Conservation (phyloP, 2,797 vertebrate genomes). For the Centroberyx gerrardi region DNA sequence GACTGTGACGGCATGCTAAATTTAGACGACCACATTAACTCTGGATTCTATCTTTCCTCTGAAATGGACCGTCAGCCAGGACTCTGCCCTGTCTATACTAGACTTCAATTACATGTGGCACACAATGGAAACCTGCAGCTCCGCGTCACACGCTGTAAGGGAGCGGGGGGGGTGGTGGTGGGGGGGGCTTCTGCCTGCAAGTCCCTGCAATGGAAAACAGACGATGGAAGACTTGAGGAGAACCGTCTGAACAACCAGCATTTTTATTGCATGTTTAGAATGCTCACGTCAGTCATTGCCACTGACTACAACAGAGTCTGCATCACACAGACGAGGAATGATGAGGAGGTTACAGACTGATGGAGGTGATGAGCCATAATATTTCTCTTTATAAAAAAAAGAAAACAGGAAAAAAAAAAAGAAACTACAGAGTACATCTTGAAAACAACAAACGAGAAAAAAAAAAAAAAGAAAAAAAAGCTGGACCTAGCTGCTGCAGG, state of each 20-base stretch:
- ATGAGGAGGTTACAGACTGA: slow-evolving; percentile 90
- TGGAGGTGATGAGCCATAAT: slow-evolving; percentile 91
- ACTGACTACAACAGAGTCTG: slow-evolving; percentile 97
- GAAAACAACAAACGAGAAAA: slow-evolving; percentile 59
- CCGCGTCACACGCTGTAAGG: too few relatives aligned
- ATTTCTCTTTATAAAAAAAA: slow-evolving; percentile 82
- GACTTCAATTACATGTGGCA: too few relatives aligned
- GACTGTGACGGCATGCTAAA: neutral
- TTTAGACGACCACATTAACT: neutral
- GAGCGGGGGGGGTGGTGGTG: neutral
- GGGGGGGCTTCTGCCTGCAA: neutral
- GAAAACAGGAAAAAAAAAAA: slow-evolving; percentile 23
- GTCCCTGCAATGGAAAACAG: neutral
- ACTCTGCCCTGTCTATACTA: too few relatives aligned
- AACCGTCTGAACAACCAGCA: slow-evolving; percentile 94
- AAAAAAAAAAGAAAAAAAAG: slow-evolving; percentile 54
- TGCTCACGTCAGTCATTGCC: slow-evolving; percentile 93
- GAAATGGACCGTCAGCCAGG: too few relatives aligned
- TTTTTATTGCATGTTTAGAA: slow-evolving; percentile 99
- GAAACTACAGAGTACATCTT: slow-evolving; percentile 75
- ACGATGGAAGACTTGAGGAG: slow-evolving; percentile 75
- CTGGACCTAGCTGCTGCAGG: slow-evolving; percentile 86
- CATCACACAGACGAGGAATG: slow-evolving; percentile 89
- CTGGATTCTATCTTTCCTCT: too few relatives aligned
- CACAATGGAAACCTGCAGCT: neutral